Evolutionary conservation across 2,888 invertebrate genomes (phyloP).

Genomic region (Drosophila rellima): DNA sequence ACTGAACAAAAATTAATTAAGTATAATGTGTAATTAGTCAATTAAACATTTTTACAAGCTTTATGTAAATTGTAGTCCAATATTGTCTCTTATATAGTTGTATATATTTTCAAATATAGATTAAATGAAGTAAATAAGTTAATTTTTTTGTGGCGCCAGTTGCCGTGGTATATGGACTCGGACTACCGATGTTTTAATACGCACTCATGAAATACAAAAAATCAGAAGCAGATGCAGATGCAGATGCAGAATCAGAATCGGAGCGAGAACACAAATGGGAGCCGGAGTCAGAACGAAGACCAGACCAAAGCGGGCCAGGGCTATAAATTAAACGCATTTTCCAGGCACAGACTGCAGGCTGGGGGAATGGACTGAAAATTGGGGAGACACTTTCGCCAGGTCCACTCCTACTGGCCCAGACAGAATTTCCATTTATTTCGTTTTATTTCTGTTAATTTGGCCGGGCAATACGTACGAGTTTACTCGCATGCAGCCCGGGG

Average conservation of each 20-base stretch:
- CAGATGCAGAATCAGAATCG: slow-evolving; percentile 34
- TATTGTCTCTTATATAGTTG: too few relatives aligned
- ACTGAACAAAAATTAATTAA: too few relatives aligned
- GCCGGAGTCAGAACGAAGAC: not conserved
- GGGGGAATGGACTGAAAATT: slow-evolving; percentile 16
- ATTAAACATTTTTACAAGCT: too few relatives aligned
- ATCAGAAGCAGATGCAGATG: slow-evolving; percentile 13
- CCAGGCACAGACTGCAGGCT: slow-evolving; percentile 38
- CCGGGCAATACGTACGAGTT: slow-evolving; percentile 28
- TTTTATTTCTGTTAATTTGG: slow-evolving; percentile 77
- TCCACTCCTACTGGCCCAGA: slow-evolving; percentile 9
- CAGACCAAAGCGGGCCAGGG: slow-evolving; percentile 44
- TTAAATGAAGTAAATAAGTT: not conserved
- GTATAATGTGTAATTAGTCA: too few relatives aligned
- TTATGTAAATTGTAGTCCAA: too few relatives aligned
- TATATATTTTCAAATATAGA: not conserved
- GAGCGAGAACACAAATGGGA: slow-evolving; percentile 17
- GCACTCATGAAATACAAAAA: slow-evolving; percentile 39
- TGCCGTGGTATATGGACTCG: slow-evolving; percentile 35
- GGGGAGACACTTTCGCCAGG: slow-evolving; percentile 16
- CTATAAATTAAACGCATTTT: slow-evolving; percentile 77
- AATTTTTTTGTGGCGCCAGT: too few relatives aligned
- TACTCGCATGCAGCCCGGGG: slow-evolving; percentile 24
- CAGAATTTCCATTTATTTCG: slow-evolving; percentile 62
- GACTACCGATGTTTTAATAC: slow-evolving; percentile 44